phyloP scores from a whole-genome alignment of 2,888 invertebrate genomes.

The Therioaphis trifolii region DNA sequence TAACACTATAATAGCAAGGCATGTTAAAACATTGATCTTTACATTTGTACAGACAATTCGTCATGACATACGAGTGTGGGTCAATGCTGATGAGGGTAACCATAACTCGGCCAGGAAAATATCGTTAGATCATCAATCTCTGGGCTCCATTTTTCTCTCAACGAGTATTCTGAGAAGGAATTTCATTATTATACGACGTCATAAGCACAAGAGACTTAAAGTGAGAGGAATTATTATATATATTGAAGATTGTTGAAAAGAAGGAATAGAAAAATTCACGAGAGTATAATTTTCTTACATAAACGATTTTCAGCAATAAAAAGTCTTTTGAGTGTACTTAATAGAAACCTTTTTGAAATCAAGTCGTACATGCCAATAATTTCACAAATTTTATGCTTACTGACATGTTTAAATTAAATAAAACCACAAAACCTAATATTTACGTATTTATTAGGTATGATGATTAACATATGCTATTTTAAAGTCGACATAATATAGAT shows the following conservation, averaged over 20 bases:
- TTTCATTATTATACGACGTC: slow-evolving; percentile 48
- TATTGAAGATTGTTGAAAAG: neutral
- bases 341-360: slow-evolving; percentile 5
- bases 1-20: neutral
- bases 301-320: slow-evolving; percentile 12
- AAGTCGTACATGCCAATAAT: neutral
- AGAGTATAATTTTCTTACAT: neutral
- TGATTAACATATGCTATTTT: no score
- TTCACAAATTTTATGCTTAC: neutral
- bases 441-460: neutral
- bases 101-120: slow-evolving; percentile 30
- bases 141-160: neutral
- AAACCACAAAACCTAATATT: neutral
- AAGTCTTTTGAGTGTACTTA: neutral
- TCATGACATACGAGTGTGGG: slow-evolving; percentile 28
- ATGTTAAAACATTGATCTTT: slow-evolving; percentile 30
- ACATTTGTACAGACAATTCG: slow-evolving; percentile 34
- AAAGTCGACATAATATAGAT: no score
- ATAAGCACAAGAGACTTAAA: neutral
- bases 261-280: neutral
- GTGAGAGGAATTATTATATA: slow-evolving; percentile 20
- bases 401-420: neutral
- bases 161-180: slow-evolving; percentile 12
- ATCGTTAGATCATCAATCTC: slow-evolving; percentile 48
- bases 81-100: slow-evolving; percentile 25